Conservation (phyloP, 2,888 invertebrate genomes). For the Mythimna ferrago region DNA sequence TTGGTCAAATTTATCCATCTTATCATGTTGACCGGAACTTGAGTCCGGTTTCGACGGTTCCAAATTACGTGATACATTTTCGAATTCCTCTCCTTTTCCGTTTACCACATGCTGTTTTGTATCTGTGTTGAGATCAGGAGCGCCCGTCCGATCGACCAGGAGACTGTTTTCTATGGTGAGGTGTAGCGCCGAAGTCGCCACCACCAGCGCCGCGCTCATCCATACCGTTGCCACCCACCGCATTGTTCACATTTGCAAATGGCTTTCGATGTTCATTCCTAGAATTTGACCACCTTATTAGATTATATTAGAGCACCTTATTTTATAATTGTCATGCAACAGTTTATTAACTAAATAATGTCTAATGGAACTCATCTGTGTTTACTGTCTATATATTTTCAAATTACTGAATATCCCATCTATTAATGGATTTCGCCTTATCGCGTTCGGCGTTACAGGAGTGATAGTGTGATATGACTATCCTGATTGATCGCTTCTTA, state of each 20-base stretch:
- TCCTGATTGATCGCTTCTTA: constrained; percentile 9
- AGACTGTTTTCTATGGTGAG: constrained; percentile 23
- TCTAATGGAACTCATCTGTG: constrained; percentile 1
- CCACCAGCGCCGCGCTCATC: constrained; percentile 55
- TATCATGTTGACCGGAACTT: neutral
- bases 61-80: neutral
- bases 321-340: constrained; percentile 1
- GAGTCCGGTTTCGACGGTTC: neutral
- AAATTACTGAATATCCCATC: constrained; percentile 15
- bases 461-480: constrained; percentile 11
- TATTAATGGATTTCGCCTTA: constrained; percentile 25
- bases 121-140: neutral
- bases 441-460: constrained; percentile 4
- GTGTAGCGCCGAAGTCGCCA: constrained; percentile 43
- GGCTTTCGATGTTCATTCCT: constrained; percentile 47
- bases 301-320: constrained; percentile 10
- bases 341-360: constrained; percentile 1
- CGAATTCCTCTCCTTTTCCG: neutral
- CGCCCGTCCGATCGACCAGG: neutral
- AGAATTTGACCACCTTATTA: constrained; percentile 19
- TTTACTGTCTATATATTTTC: neutral
- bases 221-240: constrained; percentile 62
- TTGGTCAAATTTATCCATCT: neutral
- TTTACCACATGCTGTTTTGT: constrained; percentile 1
- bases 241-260: constrained; percentile 62